Base-by-base conservation (phyloP, 2,888 invertebrate genomes). In the Nephrotoma appendiculata region DNA sequence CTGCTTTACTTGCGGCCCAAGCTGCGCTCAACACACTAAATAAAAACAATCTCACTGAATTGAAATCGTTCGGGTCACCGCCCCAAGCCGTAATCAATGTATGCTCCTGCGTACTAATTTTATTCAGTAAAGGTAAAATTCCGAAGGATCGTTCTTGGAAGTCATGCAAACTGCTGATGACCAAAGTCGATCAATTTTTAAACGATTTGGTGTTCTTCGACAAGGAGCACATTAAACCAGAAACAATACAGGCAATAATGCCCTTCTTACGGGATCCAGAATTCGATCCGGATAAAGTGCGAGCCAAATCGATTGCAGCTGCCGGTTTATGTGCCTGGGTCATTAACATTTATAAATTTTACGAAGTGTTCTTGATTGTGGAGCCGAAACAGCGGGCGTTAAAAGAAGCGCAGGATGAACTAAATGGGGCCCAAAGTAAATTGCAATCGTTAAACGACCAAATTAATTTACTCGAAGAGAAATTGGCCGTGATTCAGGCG, bases 301-400 rank as follows among this genome's bases (percentile, higher is more conserved):
- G 94, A 88, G 93, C 95, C 0, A 98, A 98, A 92, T 98, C 98
- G 0, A 93, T 94, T 45, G 98, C 98, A 15, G 98, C 98, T 31
- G 97, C 98, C 86, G 97, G 98, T 41, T 92, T 99, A 7, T 98
- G 98, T 90, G 95, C 98, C 1, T 99, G 98, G 98, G 98, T 97
- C 1, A 95, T 97, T 88, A 98, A 98, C 91, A 98, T 98, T 88
- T 93, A 96, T 90, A 95, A 94, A 89, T 98, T 97, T 92, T 96
- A 97, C 92, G 96, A 96, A 87, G 97, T 98, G 43, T 98, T 95
- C 91, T 96, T 96, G 88, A 95, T 97, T 48, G 98, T 98, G 0
- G 98, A 98, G 90, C 98, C 98, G 31, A 97, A 98, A 90, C 93
- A 98, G 89, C 93, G 94, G 87, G 98, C 98, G 2, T 93, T 98